These are phyloP conservation scores for Lepilemur ruficaudatus DNA, from an alignment of 2,797 vertebrate genomes.

Conservation along the genomic window DNA sequence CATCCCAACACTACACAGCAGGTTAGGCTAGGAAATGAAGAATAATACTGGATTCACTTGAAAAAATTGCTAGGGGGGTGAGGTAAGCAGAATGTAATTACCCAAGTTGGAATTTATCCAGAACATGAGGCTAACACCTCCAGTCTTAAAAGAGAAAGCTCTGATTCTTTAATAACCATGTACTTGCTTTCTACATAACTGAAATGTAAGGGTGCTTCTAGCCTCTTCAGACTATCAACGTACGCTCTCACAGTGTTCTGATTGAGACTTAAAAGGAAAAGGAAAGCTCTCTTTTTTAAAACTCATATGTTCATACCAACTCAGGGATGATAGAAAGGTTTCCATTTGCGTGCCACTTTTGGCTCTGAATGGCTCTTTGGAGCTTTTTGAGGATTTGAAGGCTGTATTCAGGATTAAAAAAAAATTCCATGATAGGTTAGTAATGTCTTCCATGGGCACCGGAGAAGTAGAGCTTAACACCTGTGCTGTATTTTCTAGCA, in stretches of 20 bases:
- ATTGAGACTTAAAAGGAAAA: neutral
- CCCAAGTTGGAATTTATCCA: constrained; percentile 82
- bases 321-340: neutral
- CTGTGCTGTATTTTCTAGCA: neutral
- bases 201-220: neutral
- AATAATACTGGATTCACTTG: constrained; percentile 79
- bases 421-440: neutral
- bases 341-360: neutral
- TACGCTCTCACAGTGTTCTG: neutral
- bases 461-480: neutral
- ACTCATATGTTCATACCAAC: neutral
- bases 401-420: neutral
- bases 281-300: neutral
- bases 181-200: neutral
- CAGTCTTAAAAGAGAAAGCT: constrained; percentile 53
- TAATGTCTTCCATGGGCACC: neutral
- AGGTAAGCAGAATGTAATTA: constrained; percentile 84
- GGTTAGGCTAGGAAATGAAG: constrained; percentile 79
- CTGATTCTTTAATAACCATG: constrained; percentile 57
- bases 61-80: constrained; percentile 75
- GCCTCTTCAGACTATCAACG: neutral
- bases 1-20: constrained; percentile 77
- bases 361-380: neutral
- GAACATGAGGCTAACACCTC: constrained; percentile 76
- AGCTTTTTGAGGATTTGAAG: neutral